Evolutionary conservation across 2,797 vertebrate genomes (phyloP), one percentile per base, ranked within the genome.

Genomic region (Calcarius lapponicus): DNA sequence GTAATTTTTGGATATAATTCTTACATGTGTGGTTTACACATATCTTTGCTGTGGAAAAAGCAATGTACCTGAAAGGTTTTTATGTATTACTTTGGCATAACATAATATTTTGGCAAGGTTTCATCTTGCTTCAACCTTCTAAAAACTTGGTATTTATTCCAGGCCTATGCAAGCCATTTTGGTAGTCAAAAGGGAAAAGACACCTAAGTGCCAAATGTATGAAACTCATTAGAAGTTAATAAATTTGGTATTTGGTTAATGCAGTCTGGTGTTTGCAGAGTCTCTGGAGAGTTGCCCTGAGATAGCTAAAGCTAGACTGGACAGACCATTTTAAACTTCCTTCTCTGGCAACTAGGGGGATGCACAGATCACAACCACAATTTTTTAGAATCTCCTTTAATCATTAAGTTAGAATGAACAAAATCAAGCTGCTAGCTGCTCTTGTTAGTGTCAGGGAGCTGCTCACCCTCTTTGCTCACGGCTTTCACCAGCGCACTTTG

Each of bases 381-480:
- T 62, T 42, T 92, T 62, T 61, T 53, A 82, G 32, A 75, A 13
- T 8, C 4, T 40, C 38, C 38, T 40, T 40, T 12, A 36, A 36
- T 7, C 14, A 17, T 80, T 65, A 82, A 51, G 18, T 14, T 69
- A 18, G 20, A 69, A 31, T 40, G 82, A 62, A 85, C 42, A 76
- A 92, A 70, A 72, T 34, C 34, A 28, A 81, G 15, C 48, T 24
- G 12, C 28, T 74, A 75, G 17, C 45, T 26, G 11, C 24, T 74
- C 17, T 21, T 61, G 14, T 72, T 45, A 62, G 51, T 54, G 57
- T 20, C 25, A 50, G 43, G 45, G 31, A 88, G 66, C 11, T 74
- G 10, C 36, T 85, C 24, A 54, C 13, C 11, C 24, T 0, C 19
- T 32, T 43, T 47, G 19, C 16, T 31, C 11, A 5, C 0, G 0